Conservation (phyloP, 2,888 invertebrate genomes). For the Drosophila stalkeri region DNA sequence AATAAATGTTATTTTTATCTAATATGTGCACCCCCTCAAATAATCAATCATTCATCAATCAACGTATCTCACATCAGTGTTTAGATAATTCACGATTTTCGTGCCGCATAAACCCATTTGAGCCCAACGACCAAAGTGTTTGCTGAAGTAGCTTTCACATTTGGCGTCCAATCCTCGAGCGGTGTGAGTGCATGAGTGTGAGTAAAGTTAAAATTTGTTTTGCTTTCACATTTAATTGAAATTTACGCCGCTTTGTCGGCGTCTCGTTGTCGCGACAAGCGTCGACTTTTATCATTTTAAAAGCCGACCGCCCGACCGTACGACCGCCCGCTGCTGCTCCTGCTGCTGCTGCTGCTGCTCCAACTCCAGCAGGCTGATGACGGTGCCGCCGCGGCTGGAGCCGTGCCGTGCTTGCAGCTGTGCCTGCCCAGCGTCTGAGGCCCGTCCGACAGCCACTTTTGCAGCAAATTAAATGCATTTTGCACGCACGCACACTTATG, state of each 20-base stretch:
- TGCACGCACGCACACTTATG: constrained; percentile 53
- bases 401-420: constrained; percentile 40
- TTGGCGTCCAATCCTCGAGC: constrained; percentile 34
- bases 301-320: constrained; percentile 57
- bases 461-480: constrained; percentile 80
- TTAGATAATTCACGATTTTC: constrained; percentile 1
- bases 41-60: neutral
- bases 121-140: constrained; percentile 14
- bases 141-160: constrained; percentile 24
- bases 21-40: too few relatives aligned
- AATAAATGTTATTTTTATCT: too few relatives aligned
- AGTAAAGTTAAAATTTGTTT: constrained; percentile 78
- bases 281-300: constrained; percentile 80
- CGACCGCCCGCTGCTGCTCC: constrained; percentile 15
- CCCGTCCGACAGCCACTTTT: constrained; percentile 68
- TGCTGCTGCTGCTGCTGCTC: constrained; percentile 3
- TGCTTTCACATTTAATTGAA: constrained; percentile 83
- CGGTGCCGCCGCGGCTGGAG: constrained; percentile 80
- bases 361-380: constrained; percentile 25
- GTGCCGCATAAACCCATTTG: constrained; percentile 31
- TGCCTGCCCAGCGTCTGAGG: constrained; percentile 37
- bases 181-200: constrained; percentile 24
- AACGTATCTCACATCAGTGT: accelerated
- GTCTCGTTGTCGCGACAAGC: constrained; percentile 76
- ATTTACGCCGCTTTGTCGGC: constrained; percentile 83